Conservation (phyloP, 1,140 invertebrate species). For the Paraescarpia echinospica region DNA sequence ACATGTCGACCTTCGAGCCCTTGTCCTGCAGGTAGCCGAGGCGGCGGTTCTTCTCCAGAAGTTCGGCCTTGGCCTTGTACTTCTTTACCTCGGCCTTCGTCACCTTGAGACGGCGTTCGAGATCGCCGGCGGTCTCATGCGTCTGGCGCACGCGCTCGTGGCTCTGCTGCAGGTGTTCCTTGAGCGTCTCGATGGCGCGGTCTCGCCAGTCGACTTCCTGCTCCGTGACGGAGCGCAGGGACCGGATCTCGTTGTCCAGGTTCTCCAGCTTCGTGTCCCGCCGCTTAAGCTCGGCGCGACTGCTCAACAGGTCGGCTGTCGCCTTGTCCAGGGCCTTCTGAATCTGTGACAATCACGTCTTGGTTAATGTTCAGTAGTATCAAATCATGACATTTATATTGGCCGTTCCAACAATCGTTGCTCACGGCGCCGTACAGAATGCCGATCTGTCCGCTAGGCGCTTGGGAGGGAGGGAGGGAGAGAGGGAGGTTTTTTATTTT, state of each 20-base stretch:
- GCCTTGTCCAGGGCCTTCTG: neutral
- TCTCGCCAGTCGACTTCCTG: neutral
- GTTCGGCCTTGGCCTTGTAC: conserved; percentile 11
- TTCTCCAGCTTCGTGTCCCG: neutral
- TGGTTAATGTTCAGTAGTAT: too few species aligned
- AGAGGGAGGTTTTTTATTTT: too few species aligned
- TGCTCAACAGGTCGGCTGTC: neutral
- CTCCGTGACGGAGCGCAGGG: neutral
- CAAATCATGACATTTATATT: too few species aligned
- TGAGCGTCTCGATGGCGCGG: neutral
- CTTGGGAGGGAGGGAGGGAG: too few species aligned
- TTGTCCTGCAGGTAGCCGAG: neutral
- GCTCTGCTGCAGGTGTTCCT: neutral
- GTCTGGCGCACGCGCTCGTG: neutral
- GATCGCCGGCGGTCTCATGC: neutral
- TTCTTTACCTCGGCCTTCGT: conserved; percentile 3
- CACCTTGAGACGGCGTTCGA: neutral
- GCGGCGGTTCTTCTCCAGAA: conserved; percentile 7
- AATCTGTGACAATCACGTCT: too few species aligned
- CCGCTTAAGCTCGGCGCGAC: neutral
- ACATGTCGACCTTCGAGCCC: neutral
- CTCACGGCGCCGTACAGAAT: too few species aligned
- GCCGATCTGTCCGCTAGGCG: too few species aligned
- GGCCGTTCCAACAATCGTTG: too few species aligned
- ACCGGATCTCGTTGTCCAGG: neutral